phyloP scores from a whole-genome alignment of 1,140 invertebrate species.

The Branchinecta lindahli region DNA sequence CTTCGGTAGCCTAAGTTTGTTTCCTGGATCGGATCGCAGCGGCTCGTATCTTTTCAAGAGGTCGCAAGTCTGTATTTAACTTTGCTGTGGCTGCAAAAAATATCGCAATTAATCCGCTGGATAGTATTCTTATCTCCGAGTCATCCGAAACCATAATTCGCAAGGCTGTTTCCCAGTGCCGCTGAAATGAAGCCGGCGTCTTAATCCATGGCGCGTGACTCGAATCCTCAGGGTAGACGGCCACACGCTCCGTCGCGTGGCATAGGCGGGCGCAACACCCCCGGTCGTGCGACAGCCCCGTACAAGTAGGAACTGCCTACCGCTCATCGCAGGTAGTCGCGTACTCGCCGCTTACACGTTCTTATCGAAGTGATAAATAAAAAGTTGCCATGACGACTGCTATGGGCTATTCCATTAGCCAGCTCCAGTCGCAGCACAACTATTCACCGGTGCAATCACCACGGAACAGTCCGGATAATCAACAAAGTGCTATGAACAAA shows the following conservation, averaged over 20 bases:
- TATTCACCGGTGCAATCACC: conserved; percentile 3
- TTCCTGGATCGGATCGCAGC: neutral
- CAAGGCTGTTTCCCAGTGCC: neutral
- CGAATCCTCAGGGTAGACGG: neutral
- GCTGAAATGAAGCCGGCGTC: neutral
- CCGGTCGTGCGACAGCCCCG: neutral
- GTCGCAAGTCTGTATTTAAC: neutral
- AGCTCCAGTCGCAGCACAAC: neutral
- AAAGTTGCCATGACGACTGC: neutral
- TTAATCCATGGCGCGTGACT: neutral
- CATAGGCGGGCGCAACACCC: neutral
- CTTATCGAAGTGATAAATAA: neutral
- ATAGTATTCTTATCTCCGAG: neutral
- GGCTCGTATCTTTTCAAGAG: neutral
- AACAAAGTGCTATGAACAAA: neutral
- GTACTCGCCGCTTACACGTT: neutral
- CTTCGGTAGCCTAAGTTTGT: neutral
- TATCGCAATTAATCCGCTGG: neutral
- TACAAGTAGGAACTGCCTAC: conserved; percentile 4
- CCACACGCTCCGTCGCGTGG: conserved; percentile 3
- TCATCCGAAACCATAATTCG: neutral
- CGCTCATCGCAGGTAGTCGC: neutral
- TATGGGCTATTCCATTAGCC: neutral
- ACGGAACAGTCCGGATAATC: neutral
- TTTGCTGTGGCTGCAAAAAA: neutral